Base-by-base conservation (phyloP, 1,140 invertebrate species). In the Pemphigus obesinymphae region DNA sequence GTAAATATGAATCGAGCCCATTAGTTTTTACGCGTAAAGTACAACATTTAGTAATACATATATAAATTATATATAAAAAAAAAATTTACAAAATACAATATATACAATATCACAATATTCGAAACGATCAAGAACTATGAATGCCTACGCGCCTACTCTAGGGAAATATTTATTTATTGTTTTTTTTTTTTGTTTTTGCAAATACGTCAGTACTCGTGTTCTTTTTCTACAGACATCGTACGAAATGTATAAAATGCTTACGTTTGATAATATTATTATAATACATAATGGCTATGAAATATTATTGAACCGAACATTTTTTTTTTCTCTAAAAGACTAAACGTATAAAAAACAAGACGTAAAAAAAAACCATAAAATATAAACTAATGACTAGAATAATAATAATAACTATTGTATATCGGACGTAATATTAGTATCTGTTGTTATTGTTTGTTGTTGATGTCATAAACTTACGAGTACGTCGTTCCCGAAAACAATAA, bases 331-430 rank as follows among this genome's bases (percentile, higher is more conserved):
- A 29, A 61, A 13, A 31, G 15, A 31, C 23, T 29, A 7, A 61
- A 31, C 5, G 6, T 61, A 2, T 61, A 61, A 17, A 29, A 61
- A 8, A 29, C 6, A 7, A 66, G 20, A 10, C 13, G 1, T 13
- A 40, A 10, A 68, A 68, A 20, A 53, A 13, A 40, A n/a, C n/a
- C n/a, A n/a, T n/a, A n/a, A n/a, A n/a, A n/a, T n/a, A n/a, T n/a
- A 40, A 68, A 37, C 34, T 68, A 68, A 68, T 68, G 63, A 68
- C 63, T 68, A 68, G 63, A 68, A 68, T 40, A n/a, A n/a, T n/a
- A n/a, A n/a, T n/a, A n/a, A n/a, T n/a, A n/a, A n/a, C n/a, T n/a
- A n/a, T n/a, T n/a, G n/a, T 23, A 17, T 3, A 63, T 34, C 17
- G 61, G 34, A 20, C 29, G 1, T 63, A 63, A 17, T 61, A 61